Conservation (phyloP, 2,113 vertebrate species). For the Antechinus flavipes region DNA sequence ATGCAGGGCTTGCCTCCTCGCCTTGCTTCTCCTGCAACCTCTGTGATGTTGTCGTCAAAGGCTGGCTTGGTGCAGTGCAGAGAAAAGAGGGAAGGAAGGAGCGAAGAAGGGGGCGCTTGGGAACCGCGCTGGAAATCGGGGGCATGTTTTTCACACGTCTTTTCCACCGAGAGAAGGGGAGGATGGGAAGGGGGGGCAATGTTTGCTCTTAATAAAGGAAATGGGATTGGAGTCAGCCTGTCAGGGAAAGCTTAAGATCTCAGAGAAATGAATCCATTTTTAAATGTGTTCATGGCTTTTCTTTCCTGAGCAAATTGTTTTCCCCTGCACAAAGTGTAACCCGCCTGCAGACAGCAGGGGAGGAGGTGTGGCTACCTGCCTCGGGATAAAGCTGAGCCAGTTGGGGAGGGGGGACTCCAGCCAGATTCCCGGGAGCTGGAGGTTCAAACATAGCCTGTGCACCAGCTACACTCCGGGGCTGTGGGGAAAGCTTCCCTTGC, state of each 20-base stretch:
- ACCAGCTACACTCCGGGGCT: neutral
- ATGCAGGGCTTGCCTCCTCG: constrained; percentile 17
- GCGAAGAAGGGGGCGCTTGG: neutral
- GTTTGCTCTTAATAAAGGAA: constrained; percentile 33
- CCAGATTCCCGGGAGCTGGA: neutral
- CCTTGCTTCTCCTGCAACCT: neutral
- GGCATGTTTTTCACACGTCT: constrained; percentile 5
- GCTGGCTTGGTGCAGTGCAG: constrained; percentile 16
- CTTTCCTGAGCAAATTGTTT: constrained; percentile 6
- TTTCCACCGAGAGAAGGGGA: neutral
- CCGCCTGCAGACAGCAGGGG: neutral
- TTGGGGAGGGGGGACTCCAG: neutral
- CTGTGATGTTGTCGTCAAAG: constrained; percentile 9
- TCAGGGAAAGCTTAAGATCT: neutral
- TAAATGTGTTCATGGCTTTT: constrained; percentile 37
- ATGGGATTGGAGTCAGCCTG: neutral
- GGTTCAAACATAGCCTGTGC: neutral
- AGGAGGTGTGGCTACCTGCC: neutral
- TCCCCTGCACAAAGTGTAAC: neutral
- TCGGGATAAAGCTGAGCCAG: neutral
- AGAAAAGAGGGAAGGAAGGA: neutral
- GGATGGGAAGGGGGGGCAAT: neutral
- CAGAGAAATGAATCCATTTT: constrained; percentile 47
- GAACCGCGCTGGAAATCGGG: neutral
- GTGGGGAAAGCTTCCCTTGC: neutral